Base-by-base conservation (phyloP, 2,113 vertebrate species). In the Megaptera novaeangliae region DNA sequence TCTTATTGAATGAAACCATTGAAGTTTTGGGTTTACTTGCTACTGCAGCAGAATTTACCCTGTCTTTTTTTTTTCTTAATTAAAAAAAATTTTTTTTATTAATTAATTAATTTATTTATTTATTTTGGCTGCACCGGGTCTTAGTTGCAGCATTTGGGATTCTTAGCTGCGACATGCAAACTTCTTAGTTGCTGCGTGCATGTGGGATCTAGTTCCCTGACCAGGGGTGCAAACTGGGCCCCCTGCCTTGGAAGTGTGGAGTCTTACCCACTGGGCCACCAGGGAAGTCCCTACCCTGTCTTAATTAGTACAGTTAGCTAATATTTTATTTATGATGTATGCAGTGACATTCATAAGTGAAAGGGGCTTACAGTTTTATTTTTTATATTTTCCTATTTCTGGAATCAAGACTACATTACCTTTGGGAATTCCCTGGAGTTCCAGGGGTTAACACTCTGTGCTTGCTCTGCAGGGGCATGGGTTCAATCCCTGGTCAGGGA, bases 21-120 rank as follows among this genome's bases (percentile, higher is more conserved):
- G 87, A 89, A 36, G 41, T 63, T 88, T 75, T 46, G 55, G 87
- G 57, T 14, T 63, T 89, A 27, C 71, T 89, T 46, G 39, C 44
- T 46, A 46, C 39, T 11, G 14, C 31, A 63, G 87, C 39, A 75
- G 63, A 75, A 75, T 15, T 46, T 75, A 46, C 17, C 29, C 18
- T 61, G 34, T 46, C 29, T 14, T 59, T 52, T 52, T 52, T 17
- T 52, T 52, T 17, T 21, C 18, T 57, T 57, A 20, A 21, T 52
- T 52, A 7, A 20, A 57, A 57, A 57, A 55, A 55, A 21, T 7
- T 55, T 57, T 55, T 57, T 39, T 39, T 39, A 39, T 39, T 39
- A 4, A 39, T 39, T 39, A 39, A 39, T 39, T 39, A 39, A 57
- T 57, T 57, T 57, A 13, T 49, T 49, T 49, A 57, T 21, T 57